Evolutionary conservation across 2,113 vertebrate species (phyloP), one percentile per base, ranked within the genome.

Genomic region (Columba janthina): DNA sequence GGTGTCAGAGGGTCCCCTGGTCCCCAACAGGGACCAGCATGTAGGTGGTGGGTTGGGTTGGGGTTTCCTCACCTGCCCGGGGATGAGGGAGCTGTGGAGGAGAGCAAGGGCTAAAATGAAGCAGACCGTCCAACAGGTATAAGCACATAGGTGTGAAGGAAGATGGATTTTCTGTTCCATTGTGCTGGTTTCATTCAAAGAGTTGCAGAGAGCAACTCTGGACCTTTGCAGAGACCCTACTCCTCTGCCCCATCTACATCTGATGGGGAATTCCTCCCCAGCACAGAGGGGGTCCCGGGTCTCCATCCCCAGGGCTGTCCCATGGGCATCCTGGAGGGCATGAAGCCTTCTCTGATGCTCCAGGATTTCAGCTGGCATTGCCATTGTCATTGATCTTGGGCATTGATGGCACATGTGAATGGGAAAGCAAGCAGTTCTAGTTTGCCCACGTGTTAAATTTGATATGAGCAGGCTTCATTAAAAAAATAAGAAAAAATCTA

Each of bases 331-430:
- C n/a, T 46, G 1, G 0, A 5, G 15, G 53, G 5, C 25, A 6
- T 1, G 16, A 51, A 73, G 9, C 58, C 20, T 56, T 15, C 44
- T 36, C 36, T 15, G n/a, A 7, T 40, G 9, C 40, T 53, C 3
- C 3, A 28, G 54, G 73, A 7, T 65, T 29, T 51, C 60, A 15
- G 29, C 34, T 88, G 0, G 0, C 14, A 1, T 25, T 58, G 7
- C 57, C 24, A 4, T 31, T 29, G 31, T 38, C 15, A 4, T 1
- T 42, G 29, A 28, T 34, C 24, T 53, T 29, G 4, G 54, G 72
- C 54, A 38, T 22, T 29, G 19, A 3, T 32, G 15, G 34, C 46
- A n/a, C 0, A 1, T 48, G 44, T 57, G 58, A 57, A 18, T 26
- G 62, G 75, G 58, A 53, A 83, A 70, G 44, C 10, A 34, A 14